Evolutionary conservation across 2,888 invertebrate species (phyloP), one percentile per base, ranked within the genome.

Genomic region (Cryptocheilus praepositus): DNA sequence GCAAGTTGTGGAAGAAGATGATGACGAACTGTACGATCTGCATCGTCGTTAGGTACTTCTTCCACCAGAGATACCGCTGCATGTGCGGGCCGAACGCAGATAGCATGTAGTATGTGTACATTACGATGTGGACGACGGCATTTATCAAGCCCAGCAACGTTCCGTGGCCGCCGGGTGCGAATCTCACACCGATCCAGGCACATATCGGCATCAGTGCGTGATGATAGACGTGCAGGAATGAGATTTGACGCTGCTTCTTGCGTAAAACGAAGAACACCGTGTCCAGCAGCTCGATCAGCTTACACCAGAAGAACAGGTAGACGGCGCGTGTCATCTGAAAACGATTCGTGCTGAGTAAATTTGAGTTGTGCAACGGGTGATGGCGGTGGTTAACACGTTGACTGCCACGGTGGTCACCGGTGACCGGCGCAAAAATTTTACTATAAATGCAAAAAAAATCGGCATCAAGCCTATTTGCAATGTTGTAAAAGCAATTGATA

Each of bases 51-150:
- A 98, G 92, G 88, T 98, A 95, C 82, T 93, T 95, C 89, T 98
- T 98, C 98, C 98, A 98, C 97, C 97, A 98, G 19, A 98, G 89
- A 85, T 95, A 96, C 85, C 96, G 96, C 87, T 95, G 95, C 86
- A 95, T 94, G 77, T 93, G 91, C 0, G 97, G 97, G 4, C 98
- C 98, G 68, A 97, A 91, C 0, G 96, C 96, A 0, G 97, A 92
- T 73, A 98, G 90, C 82, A 97, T 91, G 89, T 98, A 98, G 89
- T 98, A 98, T 0, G 92, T 91, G 89, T 98, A 98, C 98, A 98
- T 98, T 69, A 97, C 91, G 63, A 97, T 92, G 89, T 98, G 98
- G 65, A 98, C 95, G 86, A 96, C 94, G 0, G 96, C 94, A 89
- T 98, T 98, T 79, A 97, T 92, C 70, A 96, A 91, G 0, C 96